Conservation (phyloP, 2,113 vertebrate species). For the Hyla sarda region DNA sequence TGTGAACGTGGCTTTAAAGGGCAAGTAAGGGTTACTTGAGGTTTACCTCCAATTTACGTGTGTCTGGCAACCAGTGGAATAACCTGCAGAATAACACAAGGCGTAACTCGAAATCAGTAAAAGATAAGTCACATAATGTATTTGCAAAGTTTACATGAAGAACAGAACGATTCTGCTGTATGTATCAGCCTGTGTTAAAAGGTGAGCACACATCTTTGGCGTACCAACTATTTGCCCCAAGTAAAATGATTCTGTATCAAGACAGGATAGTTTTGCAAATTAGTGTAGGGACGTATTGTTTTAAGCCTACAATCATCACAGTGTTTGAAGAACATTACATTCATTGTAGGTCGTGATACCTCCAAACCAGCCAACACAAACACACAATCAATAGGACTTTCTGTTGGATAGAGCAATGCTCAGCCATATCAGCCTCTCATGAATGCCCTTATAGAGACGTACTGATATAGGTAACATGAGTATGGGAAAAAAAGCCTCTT, state of each 20-base stretch:
- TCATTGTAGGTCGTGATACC: slow-evolving; percentile 49
- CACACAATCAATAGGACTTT: slow-evolving; percentile 52
- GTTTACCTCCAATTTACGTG: not conserved
- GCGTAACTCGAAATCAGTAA: not conserved
- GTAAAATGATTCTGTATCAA: not conserved
- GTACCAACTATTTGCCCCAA: not conserved
- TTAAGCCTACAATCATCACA: slow-evolving; percentile 36
- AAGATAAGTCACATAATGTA: not conserved
- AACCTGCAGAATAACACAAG: too few relatives aligned
- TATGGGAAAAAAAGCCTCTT: slow-evolving; percentile 45
- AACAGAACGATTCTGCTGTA: not conserved
- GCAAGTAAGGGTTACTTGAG: too few relatives aligned
- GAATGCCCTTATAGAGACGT: slow-evolving; percentile 25
- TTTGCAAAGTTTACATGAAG: not conserved
- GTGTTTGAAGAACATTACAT: slow-evolving; percentile 54
- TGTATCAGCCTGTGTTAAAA: not conserved
- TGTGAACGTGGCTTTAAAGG: too few relatives aligned
- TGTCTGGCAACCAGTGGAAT: not conserved
- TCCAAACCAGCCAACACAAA: slow-evolving; percentile 27
- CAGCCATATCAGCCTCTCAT: slow-evolving; percentile 42
- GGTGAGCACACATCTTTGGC: not conserved
- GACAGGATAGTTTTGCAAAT: not conserved
- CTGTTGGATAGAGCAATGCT: slow-evolving; percentile 30
- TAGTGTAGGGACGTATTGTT: slow-evolving; percentile 17
- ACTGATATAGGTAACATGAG: slow-evolving; percentile 46